A percentile compares a stretch with the other conserved stretches of the same genome.
Evolutionary conservation across 2,888 invertebrate species (phyloP).

Genomic region (Vesta saturnalis): DNA sequence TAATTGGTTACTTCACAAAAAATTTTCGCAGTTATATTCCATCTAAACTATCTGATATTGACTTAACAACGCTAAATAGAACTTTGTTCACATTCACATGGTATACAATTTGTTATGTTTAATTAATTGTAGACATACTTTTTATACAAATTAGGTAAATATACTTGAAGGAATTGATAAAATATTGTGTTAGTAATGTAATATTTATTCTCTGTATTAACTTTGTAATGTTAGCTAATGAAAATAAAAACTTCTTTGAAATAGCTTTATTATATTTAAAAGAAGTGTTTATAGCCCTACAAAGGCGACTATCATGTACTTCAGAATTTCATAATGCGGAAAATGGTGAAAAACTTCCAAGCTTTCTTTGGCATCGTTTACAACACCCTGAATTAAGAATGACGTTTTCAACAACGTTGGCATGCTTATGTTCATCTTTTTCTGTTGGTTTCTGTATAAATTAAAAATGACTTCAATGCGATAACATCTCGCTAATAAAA

Average conservation of each 20-base stretch:
- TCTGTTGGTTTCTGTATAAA: slow-evolving; percentile 18
- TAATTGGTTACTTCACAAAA: slow-evolving; percentile 19
- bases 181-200: not conserved
- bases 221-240: slow-evolving; percentile 4
- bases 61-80: not conserved
- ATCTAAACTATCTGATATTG: not conserved
- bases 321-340: slow-evolving; percentile 27
- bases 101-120: too few species aligned
- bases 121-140: too few species aligned
- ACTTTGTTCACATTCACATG: not conserved
- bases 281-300: slow-evolving; percentile 11
- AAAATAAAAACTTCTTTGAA: slow-evolving; percentile 9
- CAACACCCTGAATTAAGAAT: slow-evolving; percentile 32
- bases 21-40: not conserved
- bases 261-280: not conserved
- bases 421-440: slow-evolving; percentile 23
- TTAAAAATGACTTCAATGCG: slow-evolving; percentile 25
- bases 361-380: slow-evolving; percentile 24
- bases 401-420: slow-evolving; percentile 20
- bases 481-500: not conserved
- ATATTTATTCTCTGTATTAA: slow-evolving; percentile 7
- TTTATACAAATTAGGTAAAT: not conserved
- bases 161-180: not conserved
- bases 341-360: slow-evolving; percentile 28
- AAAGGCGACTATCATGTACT: slow-evolving; percentile 10